Evolutionary conservation across 2,888 invertebrate species (phyloP).

Genomic region (Oithona nana): DNA sequence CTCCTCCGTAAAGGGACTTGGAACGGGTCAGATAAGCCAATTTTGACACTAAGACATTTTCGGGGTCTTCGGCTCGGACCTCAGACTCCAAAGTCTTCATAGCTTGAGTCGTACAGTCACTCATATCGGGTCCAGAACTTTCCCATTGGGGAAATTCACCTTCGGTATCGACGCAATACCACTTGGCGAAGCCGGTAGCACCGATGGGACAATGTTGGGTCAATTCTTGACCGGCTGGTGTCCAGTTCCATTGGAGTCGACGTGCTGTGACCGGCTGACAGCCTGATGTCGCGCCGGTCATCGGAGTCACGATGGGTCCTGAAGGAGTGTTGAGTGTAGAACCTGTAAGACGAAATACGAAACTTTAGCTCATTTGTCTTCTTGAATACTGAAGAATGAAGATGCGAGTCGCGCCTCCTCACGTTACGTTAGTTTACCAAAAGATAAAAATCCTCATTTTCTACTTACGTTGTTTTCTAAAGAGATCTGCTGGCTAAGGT

Average conservation of each 20-base stretch:
- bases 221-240: conserved; percentile 49
- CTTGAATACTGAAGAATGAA: too few relatives aligned
- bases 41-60: conserved; percentile 52
- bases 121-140: conserved; percentile 58
- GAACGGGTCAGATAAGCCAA: conserved; percentile 21
- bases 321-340: neutral
- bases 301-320: neutral
- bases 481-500: too few relatives aligned
- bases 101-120: conserved; percentile 73
- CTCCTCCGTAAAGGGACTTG: conserved; percentile 67
- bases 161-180: conserved; percentile 40
- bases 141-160: conserved; percentile 36
- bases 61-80: conserved; percentile 30
- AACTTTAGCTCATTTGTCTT: neutral
- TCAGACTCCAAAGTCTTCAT: conserved; percentile 51
- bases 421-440: too few relatives aligned
- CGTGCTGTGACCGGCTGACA: conserved; percentile 52
- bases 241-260: conserved; percentile 72
- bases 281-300: neutral
- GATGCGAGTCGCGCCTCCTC: too few relatives aligned
- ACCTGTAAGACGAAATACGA: neutral
- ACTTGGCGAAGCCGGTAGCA: conserved; percentile 62
- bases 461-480: too few relatives aligned
- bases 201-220: conserved; percentile 77
- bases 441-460: too few relatives aligned